Conservation (phyloP, 2,797 vertebrate genomes). For the Paguma larvata region DNA sequence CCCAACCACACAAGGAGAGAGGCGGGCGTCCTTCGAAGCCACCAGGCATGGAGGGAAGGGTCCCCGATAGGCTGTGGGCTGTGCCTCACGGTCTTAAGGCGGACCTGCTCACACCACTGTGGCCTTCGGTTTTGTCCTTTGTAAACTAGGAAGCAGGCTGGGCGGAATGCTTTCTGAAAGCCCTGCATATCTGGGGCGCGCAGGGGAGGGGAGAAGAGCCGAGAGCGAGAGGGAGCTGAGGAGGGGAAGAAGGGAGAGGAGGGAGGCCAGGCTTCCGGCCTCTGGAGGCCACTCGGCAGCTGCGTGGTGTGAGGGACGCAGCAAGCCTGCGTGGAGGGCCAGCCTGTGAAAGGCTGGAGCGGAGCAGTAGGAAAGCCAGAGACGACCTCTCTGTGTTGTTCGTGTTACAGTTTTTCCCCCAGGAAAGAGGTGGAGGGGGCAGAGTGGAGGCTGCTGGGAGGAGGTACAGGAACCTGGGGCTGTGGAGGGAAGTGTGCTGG, state of each 20-base stretch:
- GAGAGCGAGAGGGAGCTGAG: background rate
- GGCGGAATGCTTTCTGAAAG: background rate
- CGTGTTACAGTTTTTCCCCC: background rate
- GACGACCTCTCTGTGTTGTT: background rate
- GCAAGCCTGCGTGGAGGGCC: no score
- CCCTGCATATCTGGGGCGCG: background rate
- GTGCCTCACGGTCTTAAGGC: background rate
- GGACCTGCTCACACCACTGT: background rate
- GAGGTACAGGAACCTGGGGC: background rate
- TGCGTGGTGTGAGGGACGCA: rapidly evolving
- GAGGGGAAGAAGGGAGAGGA: background rate
- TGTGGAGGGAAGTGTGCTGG: background rate
- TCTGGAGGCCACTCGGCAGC: background rate
- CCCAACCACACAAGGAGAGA: rapidly evolving
- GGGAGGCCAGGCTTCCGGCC: background rate
- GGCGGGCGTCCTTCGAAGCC: background rate
- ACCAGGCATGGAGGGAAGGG: background rate
- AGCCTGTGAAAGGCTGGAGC: background rate
- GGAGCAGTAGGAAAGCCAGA: background rate
- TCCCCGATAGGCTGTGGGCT: rapidly evolving
- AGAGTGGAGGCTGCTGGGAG: background rate
- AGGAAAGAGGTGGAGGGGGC: background rate
- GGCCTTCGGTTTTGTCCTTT: background rate
- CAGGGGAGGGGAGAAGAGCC: background rate
- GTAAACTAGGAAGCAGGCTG: background rate